Evolutionary conservation across 2,888 invertebrate species (phyloP), one percentile per base, ranked within the genome.

Genomic region (Agonopterix heracliana): DNA sequence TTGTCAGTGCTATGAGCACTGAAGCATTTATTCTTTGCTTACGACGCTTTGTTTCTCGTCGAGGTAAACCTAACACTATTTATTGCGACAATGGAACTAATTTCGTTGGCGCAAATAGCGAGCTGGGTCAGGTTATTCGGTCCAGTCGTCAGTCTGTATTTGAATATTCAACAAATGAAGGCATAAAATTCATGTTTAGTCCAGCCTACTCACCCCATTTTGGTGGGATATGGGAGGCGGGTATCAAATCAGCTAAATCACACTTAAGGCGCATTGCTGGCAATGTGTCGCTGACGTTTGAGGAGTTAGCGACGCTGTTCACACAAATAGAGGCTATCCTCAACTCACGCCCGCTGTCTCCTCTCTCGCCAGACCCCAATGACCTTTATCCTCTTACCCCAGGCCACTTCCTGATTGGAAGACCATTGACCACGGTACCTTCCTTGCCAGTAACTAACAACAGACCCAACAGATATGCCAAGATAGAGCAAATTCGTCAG

Each of bases 71-170:
- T 5, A 35, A 10, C 7, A 36, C 34, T 1, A 50, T 55, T 1
- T 51, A 44, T 46, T 55, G 50, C 40, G 55, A 55, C 14, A 53
- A 51, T 13, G 51, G 52, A 11, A 34, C 42, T 0, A 51, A 50
- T 46, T 55, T 53, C 45, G 47, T 50, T 2, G 49, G 11, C 34
- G 45, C 46, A 10, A 45, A 35, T 36, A 9, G 44, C 1, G 54
- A 52, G n/a, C 34, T 46, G 1, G 40, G 12, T 34, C 41, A 49
- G 9, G 44, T 50, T 26, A 36, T 50, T 36, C 9, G 44, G 34
- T 34, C 51, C n/a, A 42, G 34, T 13, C 9, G 11, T 40, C 34
- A 46, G 11, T 17, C 26, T 26, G 11, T 49, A 9, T 26, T 17
- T 12, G 35, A 34, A 9, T 49, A 38, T 14, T 36, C 47, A 1